Base-by-base conservation (phyloP, 2,888 invertebrate species). In the Agrotis puta region DNA sequence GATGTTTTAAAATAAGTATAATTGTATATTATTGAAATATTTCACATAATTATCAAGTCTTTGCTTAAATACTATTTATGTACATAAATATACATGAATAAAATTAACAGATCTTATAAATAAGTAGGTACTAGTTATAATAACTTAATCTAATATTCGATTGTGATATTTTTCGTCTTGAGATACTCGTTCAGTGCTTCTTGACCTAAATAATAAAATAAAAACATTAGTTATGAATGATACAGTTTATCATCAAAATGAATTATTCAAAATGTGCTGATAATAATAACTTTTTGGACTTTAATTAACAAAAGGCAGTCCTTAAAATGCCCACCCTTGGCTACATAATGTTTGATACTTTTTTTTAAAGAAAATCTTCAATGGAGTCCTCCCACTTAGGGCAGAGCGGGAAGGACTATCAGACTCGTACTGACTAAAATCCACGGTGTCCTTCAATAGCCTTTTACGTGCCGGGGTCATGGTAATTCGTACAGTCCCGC, bases 171-270 rank as follows among this genome's bases (percentile, higher is more conserved):
- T 95, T 99, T 99, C 1, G 98, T 99, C 92, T 98, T 98, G 77
- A 99, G 96, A 92, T 99, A 99, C 94, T 99, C 99, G 91, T 99
- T 98, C 51, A 99, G 96, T 0, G 99, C 98, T 61, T 99, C 99
- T 94, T 98, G 98, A 73, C 99, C 99, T 98, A 95, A 27, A 94
- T 87, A 70, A 63, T 22, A 18, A 70, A 62, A 67, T 57, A 62
- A 3, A 45, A 13, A 27, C 3, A n/a, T 77, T 51, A 61, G 20
- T 20, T 61, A 7, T 16, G n/a, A 45, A 20, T 24, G 0, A 18
- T 43, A 20, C n/a, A 33, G 53, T 64, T 68, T 39, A 33, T 9
- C 33, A 74, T 68, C 57, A 54, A 33, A 62, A 16, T 53, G 7
- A 3, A 27, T 27, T 27, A 27, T 27, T 27, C 27, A 27, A 33